Base-by-base conservation (phyloP, 2,113 vertebrate species). In the Rhinoderma darwinii region DNA sequence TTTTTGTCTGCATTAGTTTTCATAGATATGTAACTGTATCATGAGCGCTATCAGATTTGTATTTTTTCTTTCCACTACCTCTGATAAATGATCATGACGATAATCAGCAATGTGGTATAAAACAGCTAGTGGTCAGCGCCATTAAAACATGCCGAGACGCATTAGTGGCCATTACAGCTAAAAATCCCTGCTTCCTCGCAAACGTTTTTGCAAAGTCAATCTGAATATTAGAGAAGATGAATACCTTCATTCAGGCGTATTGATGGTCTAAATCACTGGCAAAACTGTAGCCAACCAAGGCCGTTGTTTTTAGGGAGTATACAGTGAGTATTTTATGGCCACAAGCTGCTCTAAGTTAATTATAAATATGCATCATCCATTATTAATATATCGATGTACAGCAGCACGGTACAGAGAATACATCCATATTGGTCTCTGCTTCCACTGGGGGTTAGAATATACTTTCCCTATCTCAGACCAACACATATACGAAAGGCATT, bases 71-170 rank as follows among this genome's bases (percentile, higher is more conserved):
- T 79, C 43, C 84, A 39, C 25, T 79, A 70, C 43, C 20, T n/a
- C 75, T 86, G 75, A 86, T 79, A 70, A 86, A 86, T 79, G 59
- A 86, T 86, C 59, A 78, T 85, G 75, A 79, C 50, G 43, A 86
- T 86, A 85, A 85, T 85, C 73, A 85, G 41, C 73, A 63, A 41
- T 66, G 73, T 86, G 44, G 75, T 68, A 85, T 85, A 86, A 86
- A 86, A 86, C 84, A 86, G 84, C 84, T 32, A 86, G 84, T 68
- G 75, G 75, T 86, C 84, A 86, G 50, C 43, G 15, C 77, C 75
- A 79, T 86, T 79, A 86, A 54, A 78, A 61, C 83, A 78, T n/a
- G 84, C 84, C 66, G 74, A 73, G 84, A 78, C 37, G 30, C 74
- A 85, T 63, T 85, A 85, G 41, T 63, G 84, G n/a, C 56, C 37